Percentiles rank a stretch among this genome's conserved stretches.
Evolutionary conservation across 1,140 invertebrate species (phyloP).

Genomic region (Euborellia annulipes): DNA sequence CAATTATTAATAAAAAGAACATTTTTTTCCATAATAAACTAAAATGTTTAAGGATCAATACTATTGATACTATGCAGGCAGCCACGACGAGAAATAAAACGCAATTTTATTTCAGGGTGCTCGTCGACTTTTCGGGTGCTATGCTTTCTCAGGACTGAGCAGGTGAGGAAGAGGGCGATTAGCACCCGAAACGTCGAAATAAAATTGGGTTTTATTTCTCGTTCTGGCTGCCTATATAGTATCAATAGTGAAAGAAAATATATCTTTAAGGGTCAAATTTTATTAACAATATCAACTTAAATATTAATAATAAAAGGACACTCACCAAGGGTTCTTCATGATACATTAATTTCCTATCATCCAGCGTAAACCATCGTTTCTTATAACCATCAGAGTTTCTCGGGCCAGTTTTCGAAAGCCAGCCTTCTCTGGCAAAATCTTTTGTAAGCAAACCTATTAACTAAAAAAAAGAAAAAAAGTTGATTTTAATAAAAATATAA

Average conservation of each 20-base stretch:
- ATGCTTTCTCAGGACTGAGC: too few species aligned
- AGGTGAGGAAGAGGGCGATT: too few species aligned
- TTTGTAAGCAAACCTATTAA: slow-evolving; percentile 53
- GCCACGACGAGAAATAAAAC: too few species aligned
- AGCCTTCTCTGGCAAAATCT: slow-evolving; percentile 72
- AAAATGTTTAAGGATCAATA: neutral
- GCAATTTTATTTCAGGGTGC: too few species aligned
- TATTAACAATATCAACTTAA: too few species aligned
- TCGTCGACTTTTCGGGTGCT: too few species aligned
- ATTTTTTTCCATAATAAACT: neutral
- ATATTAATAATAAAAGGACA: neutral
- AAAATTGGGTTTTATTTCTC: too few species aligned
- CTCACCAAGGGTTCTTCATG: slow-evolving; percentile 63
- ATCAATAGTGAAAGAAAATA: too few species aligned
- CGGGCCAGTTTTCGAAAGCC: slow-evolving; percentile 80
- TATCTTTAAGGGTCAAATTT: too few species aligned
- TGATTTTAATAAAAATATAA: neutral
- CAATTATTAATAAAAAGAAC: neutral
- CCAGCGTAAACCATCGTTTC: slow-evolving; percentile 77
- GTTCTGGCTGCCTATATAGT: too few species aligned
- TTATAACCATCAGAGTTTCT: slow-evolving; percentile 60
- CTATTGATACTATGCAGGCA: too few species aligned
- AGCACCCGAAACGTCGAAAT: too few species aligned
- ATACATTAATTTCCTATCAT: slow-evolving; percentile 80
- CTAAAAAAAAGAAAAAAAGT: slow-evolving; percentile 19